phyloP scores from a whole-genome alignment of 2,888 invertebrate species.

The Netelia inedita region DNA sequence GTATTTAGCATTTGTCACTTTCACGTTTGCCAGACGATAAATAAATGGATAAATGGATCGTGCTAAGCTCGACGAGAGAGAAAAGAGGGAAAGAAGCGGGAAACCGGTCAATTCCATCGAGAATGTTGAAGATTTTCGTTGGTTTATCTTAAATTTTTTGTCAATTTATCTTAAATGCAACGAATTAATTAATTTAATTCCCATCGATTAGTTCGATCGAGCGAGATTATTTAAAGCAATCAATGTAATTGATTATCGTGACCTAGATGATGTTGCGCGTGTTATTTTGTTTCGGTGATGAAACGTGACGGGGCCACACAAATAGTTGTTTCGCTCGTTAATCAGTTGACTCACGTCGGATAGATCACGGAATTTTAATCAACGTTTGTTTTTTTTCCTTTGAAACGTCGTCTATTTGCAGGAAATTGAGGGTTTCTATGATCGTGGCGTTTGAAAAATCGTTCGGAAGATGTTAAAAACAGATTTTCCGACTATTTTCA shows the following conservation, averaged over 20 bases:
- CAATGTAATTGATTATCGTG: too few species aligned
- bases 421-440: background rate
- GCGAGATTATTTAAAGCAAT: too few species aligned
- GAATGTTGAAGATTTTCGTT: background rate
- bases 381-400: too few species aligned
- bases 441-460: too few species aligned
- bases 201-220: too few species aligned
- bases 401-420: background rate
- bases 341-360: conserved; percentile 3
- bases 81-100: background rate
- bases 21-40: conserved; percentile 51
- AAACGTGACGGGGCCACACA: background rate
- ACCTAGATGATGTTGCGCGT: background rate
- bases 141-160: background rate
- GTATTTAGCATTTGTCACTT: conserved; percentile 67
- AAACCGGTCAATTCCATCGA: background rate
- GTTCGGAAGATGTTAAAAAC: too few species aligned
- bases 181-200: background rate
- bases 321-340: background rate
- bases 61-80: background rate
- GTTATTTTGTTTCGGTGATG: background rate
- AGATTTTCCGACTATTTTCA: too few species aligned
- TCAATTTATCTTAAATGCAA: background rate
- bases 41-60: conserved; percentile 42
- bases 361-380: background rate